Evolutionary conservation across 2,888 invertebrate species (phyloP).

Genomic region (Stomorhina lunata): DNA sequence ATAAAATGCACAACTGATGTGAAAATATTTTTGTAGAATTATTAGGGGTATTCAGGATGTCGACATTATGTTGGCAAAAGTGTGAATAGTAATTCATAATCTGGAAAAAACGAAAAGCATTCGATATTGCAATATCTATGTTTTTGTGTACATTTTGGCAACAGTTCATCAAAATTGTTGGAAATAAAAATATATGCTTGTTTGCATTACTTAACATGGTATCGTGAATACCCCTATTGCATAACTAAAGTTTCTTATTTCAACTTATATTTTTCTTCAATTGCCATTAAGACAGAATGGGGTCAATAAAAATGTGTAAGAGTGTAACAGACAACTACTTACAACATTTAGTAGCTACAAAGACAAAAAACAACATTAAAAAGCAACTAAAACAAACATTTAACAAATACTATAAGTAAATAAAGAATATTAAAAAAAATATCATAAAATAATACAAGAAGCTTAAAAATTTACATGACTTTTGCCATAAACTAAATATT

Average conservation of each 20-base stretch:
- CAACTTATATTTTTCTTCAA: conserved; percentile 22
- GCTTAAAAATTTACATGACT: conserved; percentile 47
- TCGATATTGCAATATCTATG: too few species aligned
- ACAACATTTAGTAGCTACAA: conserved; percentile 37
- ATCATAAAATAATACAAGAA: conserved; percentile 58
- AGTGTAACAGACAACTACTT: conserved; percentile 46
- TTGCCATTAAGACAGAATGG: conserved; percentile 62
- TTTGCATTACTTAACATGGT: too few species aligned
- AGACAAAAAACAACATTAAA: conserved; percentile 9
- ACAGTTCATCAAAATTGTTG: too few species aligned
- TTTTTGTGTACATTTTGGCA: too few species aligned
- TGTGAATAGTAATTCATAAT: too few species aligned
- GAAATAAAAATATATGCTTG: too few species aligned
- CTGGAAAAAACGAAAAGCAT: too few species aligned
- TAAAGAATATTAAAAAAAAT: conserved; percentile 8
- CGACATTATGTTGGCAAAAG: too few species aligned
- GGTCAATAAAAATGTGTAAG: conserved; percentile 61
- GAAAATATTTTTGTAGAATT: too few species aligned
- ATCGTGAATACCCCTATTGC: too few species aligned
- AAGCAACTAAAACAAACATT: conserved; percentile 3
- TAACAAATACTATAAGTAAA: background rate
- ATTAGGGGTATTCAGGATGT: too few species aligned
- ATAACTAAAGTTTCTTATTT: conserved; percentile 14
- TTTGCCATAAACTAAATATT: conserved; percentile 32
- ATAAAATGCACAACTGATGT: conserved; percentile 34